Percentiles rank a stretch among this genome's conserved stretches.
Evolutionary conservation across 2,113 vertebrate genomes (phyloP).

Genomic region (Etheostoma spectabile): DNA sequence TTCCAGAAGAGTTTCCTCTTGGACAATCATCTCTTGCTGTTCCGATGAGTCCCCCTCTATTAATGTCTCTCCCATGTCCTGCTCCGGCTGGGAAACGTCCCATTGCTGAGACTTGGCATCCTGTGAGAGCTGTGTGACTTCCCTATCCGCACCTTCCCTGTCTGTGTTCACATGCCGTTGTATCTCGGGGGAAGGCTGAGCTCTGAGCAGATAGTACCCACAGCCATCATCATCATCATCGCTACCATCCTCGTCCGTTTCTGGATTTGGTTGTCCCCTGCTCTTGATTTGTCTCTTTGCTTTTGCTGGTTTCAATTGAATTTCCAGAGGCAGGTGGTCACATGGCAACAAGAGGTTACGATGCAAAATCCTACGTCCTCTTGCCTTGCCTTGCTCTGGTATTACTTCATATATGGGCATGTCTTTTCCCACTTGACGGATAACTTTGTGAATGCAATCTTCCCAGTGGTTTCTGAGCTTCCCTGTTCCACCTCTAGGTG

Average conservation of each 20-base stretch:
- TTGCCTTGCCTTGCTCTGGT: constrained; percentile 13
- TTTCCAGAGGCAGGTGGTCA: background rate
- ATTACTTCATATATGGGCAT: constrained; percentile 18
- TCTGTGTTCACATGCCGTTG: too few relatives aligned
- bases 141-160: too few relatives aligned
- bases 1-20: background rate
- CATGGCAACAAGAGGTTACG: background rate
- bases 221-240: too few relatives aligned
- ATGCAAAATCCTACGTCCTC: background rate
- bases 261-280: background rate
- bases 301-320: background rate
- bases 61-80: too few relatives aligned
- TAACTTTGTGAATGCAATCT: constrained; percentile 10
- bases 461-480: constrained; percentile 29
- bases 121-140: too few relatives aligned
- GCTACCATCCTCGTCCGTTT: background rate
- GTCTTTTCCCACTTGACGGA: background rate
- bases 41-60: too few relatives aligned
- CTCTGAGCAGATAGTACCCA: too few relatives aligned
- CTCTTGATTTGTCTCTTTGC: background rate
- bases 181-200: too few relatives aligned
- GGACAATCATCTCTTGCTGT: too few relatives aligned
- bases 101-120: too few relatives aligned
- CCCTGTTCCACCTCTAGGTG: background rate
- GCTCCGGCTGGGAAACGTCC: too few relatives aligned